A percentile compares a stretch with the other conserved stretches of the same genome.
These are phyloP conservation scores for Hypomecis punctinalis DNA, from an alignment of 2,888 invertebrate genomes.

Conservation along the genomic window DNA sequence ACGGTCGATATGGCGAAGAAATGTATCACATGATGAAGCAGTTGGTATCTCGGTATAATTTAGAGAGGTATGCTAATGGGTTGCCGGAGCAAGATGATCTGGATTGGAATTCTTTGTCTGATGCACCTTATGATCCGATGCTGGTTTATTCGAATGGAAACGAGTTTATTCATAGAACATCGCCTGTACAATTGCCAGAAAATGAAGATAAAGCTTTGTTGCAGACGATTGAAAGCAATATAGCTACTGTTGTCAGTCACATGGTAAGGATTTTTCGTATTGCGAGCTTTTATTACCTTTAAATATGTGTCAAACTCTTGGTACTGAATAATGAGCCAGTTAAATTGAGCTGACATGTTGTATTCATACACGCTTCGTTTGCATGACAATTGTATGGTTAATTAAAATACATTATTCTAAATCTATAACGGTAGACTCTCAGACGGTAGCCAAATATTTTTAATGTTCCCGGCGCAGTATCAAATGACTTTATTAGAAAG, in stretches of 20 bases:
- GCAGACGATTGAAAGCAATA: slow-evolving; percentile 68
- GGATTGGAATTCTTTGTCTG: slow-evolving; percentile 77
- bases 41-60: slow-evolving; percentile 88
- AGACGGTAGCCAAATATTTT: too few species aligned
- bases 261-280: slow-evolving; percentile 61
- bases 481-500: too few species aligned
- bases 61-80: slow-evolving; percentile 89
- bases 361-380: too few species aligned
- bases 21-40: slow-evolving; percentile 88
- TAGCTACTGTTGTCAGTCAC: slow-evolving; percentile 60
- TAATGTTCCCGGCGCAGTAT: too few species aligned
- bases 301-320: too few species aligned
- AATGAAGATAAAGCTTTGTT: slow-evolving; percentile 59
- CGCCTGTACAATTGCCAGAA: slow-evolving; percentile 67
- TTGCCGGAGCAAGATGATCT: slow-evolving; percentile 84
- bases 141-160: slow-evolving; percentile 87
- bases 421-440: too few species aligned
- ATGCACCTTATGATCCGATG: slow-evolving; percentile 85
- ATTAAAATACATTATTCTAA: too few species aligned
- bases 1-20: slow-evolving; percentile 85
- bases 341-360: too few species aligned
- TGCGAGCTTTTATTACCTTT: too few species aligned
- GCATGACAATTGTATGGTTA: too few species aligned
- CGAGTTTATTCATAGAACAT: slow-evolving; percentile 84
- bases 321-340: too few species aligned